phyloP scores from a whole-genome alignment of 1,140 invertebrate genomes.

The Antheraea pernyi region DNA sequence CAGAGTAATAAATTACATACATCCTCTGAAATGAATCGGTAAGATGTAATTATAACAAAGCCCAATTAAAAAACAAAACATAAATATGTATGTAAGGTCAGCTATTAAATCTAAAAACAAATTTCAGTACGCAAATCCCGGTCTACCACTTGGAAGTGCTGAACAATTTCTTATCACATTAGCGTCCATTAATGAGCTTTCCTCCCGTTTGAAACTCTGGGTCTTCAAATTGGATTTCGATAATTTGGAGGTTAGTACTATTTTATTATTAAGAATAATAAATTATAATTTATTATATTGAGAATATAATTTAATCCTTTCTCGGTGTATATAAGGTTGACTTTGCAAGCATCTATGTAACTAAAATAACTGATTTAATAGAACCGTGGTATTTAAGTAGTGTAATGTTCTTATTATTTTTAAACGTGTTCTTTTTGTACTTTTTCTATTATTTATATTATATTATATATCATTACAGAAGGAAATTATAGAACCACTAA shows the following conservation, averaged over 20 bases:
- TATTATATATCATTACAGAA: constrained; percentile 71
- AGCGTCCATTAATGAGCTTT: constrained; percentile 96
- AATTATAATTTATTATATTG: no score
- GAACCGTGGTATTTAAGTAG: no score
- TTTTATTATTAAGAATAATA: background rate
- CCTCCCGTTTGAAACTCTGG: constrained; percentile 97
- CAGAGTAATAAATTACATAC: background rate
- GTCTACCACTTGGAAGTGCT: constrained; percentile 96
- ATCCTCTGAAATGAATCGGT: no score
- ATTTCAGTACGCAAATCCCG: constrained; percentile 92
- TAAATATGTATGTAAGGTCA: no score
- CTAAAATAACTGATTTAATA: no score
- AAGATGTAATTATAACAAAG: no score
- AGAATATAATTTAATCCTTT: no score
- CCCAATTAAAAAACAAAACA: no score
- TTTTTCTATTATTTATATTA: background rate
- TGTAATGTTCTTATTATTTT: no score
- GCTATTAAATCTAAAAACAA: background rate
- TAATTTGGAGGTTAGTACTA: constrained; percentile 89
- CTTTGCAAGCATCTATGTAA: no score
- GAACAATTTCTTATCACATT: constrained; percentile 98
- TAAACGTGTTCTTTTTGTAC: background rate
- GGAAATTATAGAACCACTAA: constrained; percentile 98
- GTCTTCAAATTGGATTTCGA: constrained; percentile 99
- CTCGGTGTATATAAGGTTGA: no score